These are phyloP conservation scores for Odontamblyopus rebecca DNA, from an alignment of 2,797 vertebrate genomes.

Conservation along the genomic window DNA sequence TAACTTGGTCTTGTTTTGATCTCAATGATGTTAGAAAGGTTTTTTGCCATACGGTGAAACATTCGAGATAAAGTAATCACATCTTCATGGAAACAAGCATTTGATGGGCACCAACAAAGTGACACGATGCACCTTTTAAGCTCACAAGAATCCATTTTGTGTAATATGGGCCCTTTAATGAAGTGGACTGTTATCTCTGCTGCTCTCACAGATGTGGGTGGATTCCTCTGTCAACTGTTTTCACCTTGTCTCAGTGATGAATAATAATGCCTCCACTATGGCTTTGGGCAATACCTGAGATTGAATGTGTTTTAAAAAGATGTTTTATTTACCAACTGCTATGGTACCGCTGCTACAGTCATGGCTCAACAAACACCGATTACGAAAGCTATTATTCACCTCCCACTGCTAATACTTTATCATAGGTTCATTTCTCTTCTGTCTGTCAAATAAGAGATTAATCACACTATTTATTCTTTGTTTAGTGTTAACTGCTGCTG, in stretches of 20 bases:
- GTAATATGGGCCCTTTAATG: constrained; percentile 22
- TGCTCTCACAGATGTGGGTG: constrained; percentile 22
- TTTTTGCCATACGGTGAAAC: too few species aligned
- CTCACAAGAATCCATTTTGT: too few species aligned
- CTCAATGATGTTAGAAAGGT: too few species aligned
- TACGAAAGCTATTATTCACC: constrained; percentile 12
- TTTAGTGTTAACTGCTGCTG: neutral
- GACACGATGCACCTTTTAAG: too few species aligned
- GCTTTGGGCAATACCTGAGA: constrained; percentile 20
- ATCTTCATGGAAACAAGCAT: too few species aligned
- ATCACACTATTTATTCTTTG: neutral
- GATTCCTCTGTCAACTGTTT: constrained; percentile 28
- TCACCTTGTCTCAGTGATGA: constrained; percentile 33
- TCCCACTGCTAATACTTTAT: neutral
- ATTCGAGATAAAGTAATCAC: too few species aligned
- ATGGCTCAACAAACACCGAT: constrained; percentile 4
- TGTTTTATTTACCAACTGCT: neutral
- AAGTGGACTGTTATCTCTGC: constrained; percentile 39
- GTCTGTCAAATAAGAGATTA: neutral
- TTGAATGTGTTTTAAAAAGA: neutral
- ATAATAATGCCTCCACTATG: constrained; percentile 28
- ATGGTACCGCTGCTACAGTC: neutral
- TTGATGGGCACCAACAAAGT: too few species aligned
- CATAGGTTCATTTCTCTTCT: constrained; percentile 1
- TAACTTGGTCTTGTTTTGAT: too few species aligned